phyloP scores from a whole-genome alignment of 2,888 invertebrate species.

The Apantesis nais region DNA sequence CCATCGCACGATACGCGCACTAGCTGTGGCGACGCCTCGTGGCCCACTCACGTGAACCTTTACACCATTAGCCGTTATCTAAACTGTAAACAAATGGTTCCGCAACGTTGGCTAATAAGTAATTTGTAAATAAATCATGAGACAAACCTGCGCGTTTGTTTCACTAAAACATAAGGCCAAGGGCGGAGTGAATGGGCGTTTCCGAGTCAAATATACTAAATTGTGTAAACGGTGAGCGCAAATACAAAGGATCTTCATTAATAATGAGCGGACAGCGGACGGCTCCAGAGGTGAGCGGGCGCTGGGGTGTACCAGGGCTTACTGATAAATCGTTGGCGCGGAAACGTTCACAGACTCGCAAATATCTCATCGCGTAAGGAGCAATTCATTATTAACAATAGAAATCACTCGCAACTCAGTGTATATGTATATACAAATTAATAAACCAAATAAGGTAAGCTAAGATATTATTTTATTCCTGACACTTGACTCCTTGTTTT shows the following conservation, averaged over 20 bases:
- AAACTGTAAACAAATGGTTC: not conserved
- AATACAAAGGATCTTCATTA: slow-evolving; percentile 7
- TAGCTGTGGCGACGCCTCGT: not conserved
- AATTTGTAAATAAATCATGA: slow-evolving; percentile 1
- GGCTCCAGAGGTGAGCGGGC: not conserved
- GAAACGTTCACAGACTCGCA: not conserved
- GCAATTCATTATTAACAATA: not conserved
- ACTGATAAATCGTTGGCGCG: slow-evolving; percentile 1
- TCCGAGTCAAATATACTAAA: slow-evolving; percentile 1
- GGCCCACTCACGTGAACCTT: not conserved
- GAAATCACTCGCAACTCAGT: not conserved
- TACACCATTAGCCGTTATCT: not conserved
- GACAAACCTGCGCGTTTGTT: not conserved
- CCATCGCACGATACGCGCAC: not conserved
- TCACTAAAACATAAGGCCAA: not conserved
- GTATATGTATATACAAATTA: not conserved
- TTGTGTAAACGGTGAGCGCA: slow-evolving; percentile 3
- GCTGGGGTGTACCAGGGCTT: not conserved
- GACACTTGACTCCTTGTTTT: not conserved
- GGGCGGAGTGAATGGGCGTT: slow-evolving; percentile 1
- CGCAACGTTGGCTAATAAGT: not conserved
- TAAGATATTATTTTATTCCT: not conserved
- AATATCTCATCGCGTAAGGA: not conserved
- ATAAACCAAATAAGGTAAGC: not conserved
- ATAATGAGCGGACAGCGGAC: slow-evolving; percentile 5